A percentile compares a stretch with the other conserved stretches of the same genome.
Conservation (phyloP, 2,797 vertebrate species). For the Nasua narica region DNA sequence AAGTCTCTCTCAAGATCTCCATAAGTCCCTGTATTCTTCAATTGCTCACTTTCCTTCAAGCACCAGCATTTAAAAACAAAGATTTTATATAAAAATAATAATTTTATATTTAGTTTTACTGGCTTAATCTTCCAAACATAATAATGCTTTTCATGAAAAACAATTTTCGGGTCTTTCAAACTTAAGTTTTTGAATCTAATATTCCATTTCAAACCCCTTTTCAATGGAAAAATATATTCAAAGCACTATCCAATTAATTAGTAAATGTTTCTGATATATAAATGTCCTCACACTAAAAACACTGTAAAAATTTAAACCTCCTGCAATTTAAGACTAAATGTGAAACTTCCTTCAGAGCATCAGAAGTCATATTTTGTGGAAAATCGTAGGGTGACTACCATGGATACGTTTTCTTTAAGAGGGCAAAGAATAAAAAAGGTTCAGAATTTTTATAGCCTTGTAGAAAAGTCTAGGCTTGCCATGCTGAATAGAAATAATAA, state of each 20-base stretch:
- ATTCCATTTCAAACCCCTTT: slow-evolving; percentile 8
- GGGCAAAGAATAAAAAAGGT: not conserved
- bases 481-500: not conserved
- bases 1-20: not conserved
- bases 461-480: not conserved
- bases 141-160: slow-evolving; percentile 20
- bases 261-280: not conserved
- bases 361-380: not conserved
- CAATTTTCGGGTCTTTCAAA: not conserved
- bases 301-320: not conserved
- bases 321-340: not conserved
- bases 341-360: not conserved
- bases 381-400: not conserved
- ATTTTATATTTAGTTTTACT: slow-evolving; percentile 41
- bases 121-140: not conserved
- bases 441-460: not conserved
- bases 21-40: not conserved
- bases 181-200: slow-evolving; percentile 33
- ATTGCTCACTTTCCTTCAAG: not conserved
- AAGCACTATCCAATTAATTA: slow-evolving; percentile 16
- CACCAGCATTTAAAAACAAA: slow-evolving; percentile 11
- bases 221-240: not conserved
- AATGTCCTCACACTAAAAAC: not conserved
- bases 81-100: not conserved
- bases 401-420: not conserved